These are phyloP conservation scores for Gymnarchus niloticus DNA, from an alignment of 2,113 vertebrate species.

Conservation along the genomic window DNA sequence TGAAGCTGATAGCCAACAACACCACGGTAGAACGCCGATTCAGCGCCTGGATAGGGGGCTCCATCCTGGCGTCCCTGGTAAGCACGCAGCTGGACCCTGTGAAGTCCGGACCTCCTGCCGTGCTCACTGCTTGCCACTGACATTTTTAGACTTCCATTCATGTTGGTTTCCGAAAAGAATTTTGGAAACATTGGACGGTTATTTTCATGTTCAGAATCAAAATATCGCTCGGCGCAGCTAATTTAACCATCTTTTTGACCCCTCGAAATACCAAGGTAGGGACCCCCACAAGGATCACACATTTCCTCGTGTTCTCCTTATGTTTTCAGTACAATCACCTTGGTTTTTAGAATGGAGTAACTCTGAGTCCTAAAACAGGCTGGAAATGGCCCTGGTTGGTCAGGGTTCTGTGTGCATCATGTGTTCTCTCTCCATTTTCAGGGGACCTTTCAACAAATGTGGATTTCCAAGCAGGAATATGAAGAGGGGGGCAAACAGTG, in stretches of 20 bases:
- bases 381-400: background rate
- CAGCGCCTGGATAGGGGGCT: constrained; percentile 96
- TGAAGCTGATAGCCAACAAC: constrained; percentile 97
- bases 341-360: background rate
- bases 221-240: background rate
- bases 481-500: constrained; percentile 98
- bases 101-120: background rate
- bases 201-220: background rate
- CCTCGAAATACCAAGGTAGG: no score
- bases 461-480: constrained; percentile 98
- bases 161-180: background rate
- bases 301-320: background rate
- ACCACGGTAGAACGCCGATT: constrained; percentile 94
- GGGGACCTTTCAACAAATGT: constrained; percentile 99
- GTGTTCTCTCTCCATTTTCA: constrained; percentile 45
- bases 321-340: background rate
- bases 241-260: no score
- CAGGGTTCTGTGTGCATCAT: background rate
- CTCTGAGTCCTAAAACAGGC: background rate
- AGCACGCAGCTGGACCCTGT: constrained; percentile 42
- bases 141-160: constrained; percentile 12
- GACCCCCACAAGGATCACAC: background rate
- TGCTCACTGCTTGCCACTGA: background rate
- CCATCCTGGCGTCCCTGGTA: constrained; percentile 95
- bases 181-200: background rate